Percentiles rank a stretch among this genome's conserved stretches.
These are phyloP conservation scores for Drosophila prosaltans DNA, from an alignment of 1,140 invertebrate genomes.

Conservation along the genomic window DNA sequence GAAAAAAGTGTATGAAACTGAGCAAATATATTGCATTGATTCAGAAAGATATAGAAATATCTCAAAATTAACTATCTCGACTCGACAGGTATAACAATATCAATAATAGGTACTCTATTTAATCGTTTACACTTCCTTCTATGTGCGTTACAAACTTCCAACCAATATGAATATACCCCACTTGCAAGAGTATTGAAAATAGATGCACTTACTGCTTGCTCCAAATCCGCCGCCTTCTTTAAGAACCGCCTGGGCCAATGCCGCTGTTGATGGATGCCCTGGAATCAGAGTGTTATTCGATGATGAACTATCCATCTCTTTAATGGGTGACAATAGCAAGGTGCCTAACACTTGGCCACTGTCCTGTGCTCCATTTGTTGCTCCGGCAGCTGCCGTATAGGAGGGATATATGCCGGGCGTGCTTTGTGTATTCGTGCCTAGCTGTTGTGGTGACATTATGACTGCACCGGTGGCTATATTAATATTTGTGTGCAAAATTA, in stretches of 20 bases:
- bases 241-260: conserved; percentile 71
- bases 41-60: no score
- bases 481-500: conserved; percentile 28
- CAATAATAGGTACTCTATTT: no score
- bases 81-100: no score
- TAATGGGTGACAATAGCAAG: conserved; percentile 90
- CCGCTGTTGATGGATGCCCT: conserved; percentile 83
- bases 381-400: conserved; percentile 85
- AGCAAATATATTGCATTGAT: no score
- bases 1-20: no score
- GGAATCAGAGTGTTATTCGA: conserved; percentile 88
- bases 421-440: conserved; percentile 68
- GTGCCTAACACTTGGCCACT: conserved; percentile 88
- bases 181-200: no score
- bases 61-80: no score
- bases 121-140: no score
- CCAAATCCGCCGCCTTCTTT: conserved; percentile 55
- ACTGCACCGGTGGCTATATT: conserved; percentile 61
- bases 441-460: conserved; percentile 83
- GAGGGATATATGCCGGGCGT: conserved; percentile 85
- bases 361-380: conserved; percentile 83
- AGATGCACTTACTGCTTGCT: conserved; percentile 45
- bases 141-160: no score
- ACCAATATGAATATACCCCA: no score
- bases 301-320: conserved; percentile 88